Percentiles rank a stretch among this genome's conserved stretches.
These are phyloP conservation scores for Pachycephus smyrnensis DNA, from an alignment of 2,888 invertebrate species.

Conservation along the genomic window DNA sequence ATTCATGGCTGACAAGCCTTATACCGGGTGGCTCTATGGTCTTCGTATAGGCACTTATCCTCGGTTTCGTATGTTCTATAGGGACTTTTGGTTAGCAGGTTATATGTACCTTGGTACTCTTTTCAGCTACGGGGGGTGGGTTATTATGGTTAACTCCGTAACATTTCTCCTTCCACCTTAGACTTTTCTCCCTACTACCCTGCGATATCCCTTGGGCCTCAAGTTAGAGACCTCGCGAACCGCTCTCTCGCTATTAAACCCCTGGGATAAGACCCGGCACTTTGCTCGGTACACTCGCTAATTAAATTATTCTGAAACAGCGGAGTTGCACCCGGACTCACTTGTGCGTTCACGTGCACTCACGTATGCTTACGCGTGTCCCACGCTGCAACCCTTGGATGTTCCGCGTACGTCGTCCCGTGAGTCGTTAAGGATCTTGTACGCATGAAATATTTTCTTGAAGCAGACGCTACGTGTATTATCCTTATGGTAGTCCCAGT, in stretches of 20 bases:
- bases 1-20: neutral
- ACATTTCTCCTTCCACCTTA: neutral
- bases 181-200: neutral
- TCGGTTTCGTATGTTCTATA: neutral
- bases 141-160: neutral
- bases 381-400: no score
- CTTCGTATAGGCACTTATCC: neutral
- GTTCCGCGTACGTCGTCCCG: no score
- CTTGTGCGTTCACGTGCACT: constrained; percentile 5
- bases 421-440: no score
- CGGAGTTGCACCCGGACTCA: constrained; percentile 19
- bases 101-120: neutral
- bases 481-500: no score
- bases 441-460: no score
- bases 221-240: constrained; percentile 50
- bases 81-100: neutral
- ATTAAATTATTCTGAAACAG: constrained; percentile 62
- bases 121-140: neutral
- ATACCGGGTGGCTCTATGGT: neutral
- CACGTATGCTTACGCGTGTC: neutral
- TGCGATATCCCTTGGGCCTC: constrained; percentile 41
- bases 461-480: no score
- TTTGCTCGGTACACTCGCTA: constrained; percentile 54
- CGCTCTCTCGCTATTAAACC: constrained; percentile 54
- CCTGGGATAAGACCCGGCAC: constrained; percentile 59